These are phyloP conservation scores for Anthopleura xanthogrammica DNA, from an alignment of 92 coral and sea anemone genomes.

Conservation along the genomic window DNA sequence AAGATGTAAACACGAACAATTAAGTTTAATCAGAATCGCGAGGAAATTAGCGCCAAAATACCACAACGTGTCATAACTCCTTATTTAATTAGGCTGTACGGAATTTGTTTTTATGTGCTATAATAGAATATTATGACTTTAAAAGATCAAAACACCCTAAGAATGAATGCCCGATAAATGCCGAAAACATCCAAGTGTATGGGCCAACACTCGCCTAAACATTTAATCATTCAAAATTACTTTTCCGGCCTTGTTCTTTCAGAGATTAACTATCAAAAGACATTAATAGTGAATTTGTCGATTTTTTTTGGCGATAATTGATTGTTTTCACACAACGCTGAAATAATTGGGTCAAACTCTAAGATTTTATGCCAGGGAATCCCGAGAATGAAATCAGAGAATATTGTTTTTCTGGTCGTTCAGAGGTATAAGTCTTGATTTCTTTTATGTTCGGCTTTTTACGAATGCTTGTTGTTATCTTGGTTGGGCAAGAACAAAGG, in stretches of 20 bases:
- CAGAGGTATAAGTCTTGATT: background rate
- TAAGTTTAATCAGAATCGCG: background rate
- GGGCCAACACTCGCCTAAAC: background rate
- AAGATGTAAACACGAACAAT: background rate
- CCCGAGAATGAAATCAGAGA: background rate
- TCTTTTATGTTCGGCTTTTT: conserved; percentile 9
- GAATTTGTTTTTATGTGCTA: conserved; percentile 3
- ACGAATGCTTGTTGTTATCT: conserved; percentile 3
- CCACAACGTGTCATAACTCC: conserved; percentile 1
- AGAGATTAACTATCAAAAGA: conserved; percentile 28
- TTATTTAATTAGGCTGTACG: background rate
- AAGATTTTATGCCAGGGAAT: background rate
- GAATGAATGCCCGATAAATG: background rate
- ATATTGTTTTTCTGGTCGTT: background rate
- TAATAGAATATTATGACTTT: conserved; percentile 5
- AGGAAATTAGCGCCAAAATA: conserved; percentile 1
- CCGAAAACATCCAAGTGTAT: conserved; percentile 3
- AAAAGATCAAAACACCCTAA: background rate
- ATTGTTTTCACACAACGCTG: background rate
- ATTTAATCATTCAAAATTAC: background rate
- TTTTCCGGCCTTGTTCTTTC: conserved; percentile 10
- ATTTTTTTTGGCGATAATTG: background rate
- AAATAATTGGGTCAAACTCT: background rate
- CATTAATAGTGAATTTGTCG: conserved; percentile 47
- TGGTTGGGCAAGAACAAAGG: conserved; percentile 23